Evolutionary conservation across 2,113 vertebrate species (phyloP), one percentile per base, ranked within the genome.

Genomic region (Lagopus leucura): DNA sequence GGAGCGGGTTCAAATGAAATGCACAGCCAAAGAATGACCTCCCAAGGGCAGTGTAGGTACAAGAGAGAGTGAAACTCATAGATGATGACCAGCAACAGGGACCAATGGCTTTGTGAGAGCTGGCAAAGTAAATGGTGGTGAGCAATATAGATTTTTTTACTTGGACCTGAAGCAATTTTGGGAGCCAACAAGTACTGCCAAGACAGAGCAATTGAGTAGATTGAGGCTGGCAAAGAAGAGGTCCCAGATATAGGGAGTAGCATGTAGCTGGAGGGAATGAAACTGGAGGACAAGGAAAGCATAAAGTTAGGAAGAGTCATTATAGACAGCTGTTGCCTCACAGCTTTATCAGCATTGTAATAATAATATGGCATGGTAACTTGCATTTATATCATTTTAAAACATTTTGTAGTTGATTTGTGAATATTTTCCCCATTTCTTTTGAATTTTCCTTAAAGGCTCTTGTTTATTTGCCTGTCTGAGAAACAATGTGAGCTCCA

Each of bases 181-280:
- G 54, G 38, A 96, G 73, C 93, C 89, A 94, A 52, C 11, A 95
- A 90, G 77, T 82, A 42, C 76, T 89, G 95, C 85, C 88, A 95
- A 93, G 66, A 73, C 28, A 93, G 92, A 95, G 89, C 50, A 96
- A 94, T 94, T 90, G 64, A 50, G 30, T 65, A 91, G 89, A 95
- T 76, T 94, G 87, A 67, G 64, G 91, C 84, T 38, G 66, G 90
- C 25, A 63, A 18, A 66, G 75, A 86, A 93, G 60, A 72, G 64
- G 19, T 73, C 94, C 83, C 78, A 95, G 90, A n/a, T 0, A 1
- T 0, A 0, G 42, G 45, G 36, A 64, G 50, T 82, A 82, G 27
- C 36, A 50, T 42, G 38, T 89, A 89, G 54, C 48, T 82, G 67
- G 70, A 90, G 90, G 94, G 69, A 86, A 94, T 19, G 25, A 74